Base-by-base conservation (phyloP, 1,140 invertebrate genomes). In the Habropoda laboriosa region DNA sequence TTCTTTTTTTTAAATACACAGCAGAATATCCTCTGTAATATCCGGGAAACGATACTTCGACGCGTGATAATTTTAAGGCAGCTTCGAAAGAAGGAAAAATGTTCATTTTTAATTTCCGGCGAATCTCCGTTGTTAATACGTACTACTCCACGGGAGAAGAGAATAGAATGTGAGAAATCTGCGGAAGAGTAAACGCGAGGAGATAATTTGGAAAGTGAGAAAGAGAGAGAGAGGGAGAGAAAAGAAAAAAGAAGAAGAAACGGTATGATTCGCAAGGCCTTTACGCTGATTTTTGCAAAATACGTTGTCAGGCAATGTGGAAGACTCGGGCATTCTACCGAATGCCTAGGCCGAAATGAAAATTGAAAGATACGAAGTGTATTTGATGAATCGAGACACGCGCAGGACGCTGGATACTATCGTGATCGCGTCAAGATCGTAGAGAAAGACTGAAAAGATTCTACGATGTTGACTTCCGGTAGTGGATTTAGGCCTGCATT, bases 291-390 rank as follows among this genome's bases (percentile, higher is more conserved):
- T 47, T 81, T 81, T 57, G 82, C 77, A 75, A 70, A n/a, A 80
- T 77, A 79, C 60, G 16, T 76, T 57, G 72, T 74, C 87, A 86
- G 89, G 86, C 87, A 89, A 82, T 57, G 85, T 83, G 74, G 81
- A 86, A 71, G 70, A 89, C 79, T 88, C 78, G 68, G 85, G 83
- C 66, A 77, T 83, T 85, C 35, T 71, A 80, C 61, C 66, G 83
- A 71, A 87, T 87, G 77, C 70, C 70, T 71, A 78, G 55, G 78
- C 61, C 64, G 68, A 84, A 27, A 53, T 55, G 83, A 78, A 71
- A 71, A 67, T 55, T 75, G 24, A 30, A 55, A 47, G 32, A 47
- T 60, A 85, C 55, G 3, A 81, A 70, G 18, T 66, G 76, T 80
- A 82, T 61, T 77, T 72, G 66, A 30, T 12, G 40, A 72, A 42